These are phyloP conservation scores for Agrilus cyanescens DNA, from an alignment of 2,888 invertebrate genomes.

Conservation along the genomic window DNA sequence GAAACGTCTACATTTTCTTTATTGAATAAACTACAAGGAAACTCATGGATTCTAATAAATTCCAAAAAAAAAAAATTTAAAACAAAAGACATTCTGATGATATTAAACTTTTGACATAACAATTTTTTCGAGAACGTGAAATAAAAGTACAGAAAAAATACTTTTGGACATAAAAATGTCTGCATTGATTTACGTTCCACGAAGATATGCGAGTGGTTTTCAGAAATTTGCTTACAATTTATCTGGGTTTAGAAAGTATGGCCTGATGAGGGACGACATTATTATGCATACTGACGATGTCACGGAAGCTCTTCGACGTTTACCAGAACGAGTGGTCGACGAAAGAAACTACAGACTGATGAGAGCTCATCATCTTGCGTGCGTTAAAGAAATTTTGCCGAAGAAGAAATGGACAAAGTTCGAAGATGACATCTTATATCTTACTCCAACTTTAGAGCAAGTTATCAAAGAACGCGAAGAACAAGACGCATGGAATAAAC, in stretches of 20 bases:
- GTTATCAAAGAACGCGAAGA: conserved; percentile 70
- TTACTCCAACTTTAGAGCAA: conserved; percentile 67
- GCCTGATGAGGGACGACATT: conserved; percentile 73
- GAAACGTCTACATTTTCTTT: no score
- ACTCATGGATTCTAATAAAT: no score
- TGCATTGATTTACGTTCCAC: background rate
- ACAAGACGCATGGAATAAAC: conserved; percentile 66
- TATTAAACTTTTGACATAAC: no score
- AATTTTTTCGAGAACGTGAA: no score
- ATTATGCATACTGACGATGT: conserved; percentile 62
- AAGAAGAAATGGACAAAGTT: conserved; percentile 85
- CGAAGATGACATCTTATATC: conserved; percentile 74
- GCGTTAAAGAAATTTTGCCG: conserved; percentile 69
- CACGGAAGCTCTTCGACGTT: conserved; percentile 65
- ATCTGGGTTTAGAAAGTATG: conserved; percentile 72
- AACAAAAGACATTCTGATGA: no score
- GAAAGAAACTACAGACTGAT: conserved; percentile 76
- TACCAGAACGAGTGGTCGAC: conserved; percentile 62
- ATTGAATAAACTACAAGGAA: no score
- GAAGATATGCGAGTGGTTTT: conserved; percentile 28
- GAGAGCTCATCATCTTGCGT: conserved; percentile 69
- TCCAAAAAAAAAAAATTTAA: no score
- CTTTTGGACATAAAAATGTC: background rate
- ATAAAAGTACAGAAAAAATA: no score
- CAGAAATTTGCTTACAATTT: conserved; percentile 66